phyloP scores from a whole-genome alignment of 1,140 invertebrate genomes.

The Eciton burchellii region DNA sequence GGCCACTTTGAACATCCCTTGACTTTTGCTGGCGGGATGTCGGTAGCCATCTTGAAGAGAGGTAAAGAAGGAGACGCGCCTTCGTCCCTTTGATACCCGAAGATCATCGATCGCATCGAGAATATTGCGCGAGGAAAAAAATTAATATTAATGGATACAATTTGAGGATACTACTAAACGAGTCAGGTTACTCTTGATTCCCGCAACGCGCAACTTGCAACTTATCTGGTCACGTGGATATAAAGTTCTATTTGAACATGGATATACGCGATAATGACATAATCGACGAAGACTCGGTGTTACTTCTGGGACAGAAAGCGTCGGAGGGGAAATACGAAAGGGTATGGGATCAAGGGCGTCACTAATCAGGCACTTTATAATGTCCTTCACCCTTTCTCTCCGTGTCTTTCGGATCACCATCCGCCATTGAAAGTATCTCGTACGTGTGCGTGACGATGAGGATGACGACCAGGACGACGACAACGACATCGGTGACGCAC shows the following conservation, averaged over 20 bases:
- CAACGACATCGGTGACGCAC: constrained; percentile 62
- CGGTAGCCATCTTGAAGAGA: constrained; percentile 45
- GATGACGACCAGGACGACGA: too few species aligned
- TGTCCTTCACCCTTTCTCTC: constrained; percentile 75
- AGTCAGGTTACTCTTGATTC: constrained; percentile 24
- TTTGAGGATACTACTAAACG: constrained; percentile 25
- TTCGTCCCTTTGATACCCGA: constrained; percentile 33
- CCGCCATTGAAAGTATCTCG: constrained; percentile 48
- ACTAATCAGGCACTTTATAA: constrained; percentile 85
- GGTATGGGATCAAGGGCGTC: constrained; percentile 77
- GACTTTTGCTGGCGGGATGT: constrained; percentile 21
- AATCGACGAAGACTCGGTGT: constrained; percentile 39
- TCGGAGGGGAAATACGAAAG: constrained; percentile 73
- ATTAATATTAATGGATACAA: constrained; percentile 2
- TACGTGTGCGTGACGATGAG: constrained; percentile 11
- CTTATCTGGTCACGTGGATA: constrained; percentile 11
- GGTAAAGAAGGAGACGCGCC: constrained; percentile 44
- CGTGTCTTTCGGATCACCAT: constrained; percentile 29
- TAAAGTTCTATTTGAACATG: neutral
- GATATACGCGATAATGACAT: constrained; percentile 11
- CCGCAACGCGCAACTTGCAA: constrained; percentile 35
- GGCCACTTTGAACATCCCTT: constrained; percentile 46
- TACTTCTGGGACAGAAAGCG: constrained; percentile 53
- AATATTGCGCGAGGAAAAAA: constrained; percentile 33
- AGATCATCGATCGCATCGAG: constrained; percentile 17